Conservation (phyloP, 2,888 invertebrate genomes). For the Odontocolon sp. region DNA sequence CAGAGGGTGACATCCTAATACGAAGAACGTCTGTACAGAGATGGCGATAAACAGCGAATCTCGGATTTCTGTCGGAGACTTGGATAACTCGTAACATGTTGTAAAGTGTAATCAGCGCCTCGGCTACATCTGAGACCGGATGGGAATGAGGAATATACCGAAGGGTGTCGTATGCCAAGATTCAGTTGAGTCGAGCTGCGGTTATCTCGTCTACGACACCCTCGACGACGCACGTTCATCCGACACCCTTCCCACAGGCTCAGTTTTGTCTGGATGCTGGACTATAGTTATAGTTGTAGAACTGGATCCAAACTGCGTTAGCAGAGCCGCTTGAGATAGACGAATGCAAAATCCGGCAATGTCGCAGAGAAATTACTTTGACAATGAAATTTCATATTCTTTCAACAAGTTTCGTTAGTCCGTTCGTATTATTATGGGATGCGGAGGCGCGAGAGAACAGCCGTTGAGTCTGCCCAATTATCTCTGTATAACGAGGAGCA, state of each 20-base stretch:
- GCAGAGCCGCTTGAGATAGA: constrained; percentile 3
- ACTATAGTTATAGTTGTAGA: constrained; percentile 10
- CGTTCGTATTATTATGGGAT: constrained; percentile 19
- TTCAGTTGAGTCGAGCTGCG: constrained; percentile 38
- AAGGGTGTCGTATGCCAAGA: constrained; percentile 47
- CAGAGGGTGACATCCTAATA: not conserved
- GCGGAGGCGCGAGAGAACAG: not conserved
- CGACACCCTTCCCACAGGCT: not conserved
- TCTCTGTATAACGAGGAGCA: constrained; percentile 37
- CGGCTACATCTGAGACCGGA: constrained; percentile 60
- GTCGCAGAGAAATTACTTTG: constrained; percentile 34
- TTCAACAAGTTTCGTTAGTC: constrained; percentile 33
- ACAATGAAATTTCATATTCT: constrained; percentile 48
- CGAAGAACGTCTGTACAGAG: not conserved
- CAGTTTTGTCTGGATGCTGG: constrained; percentile 21
- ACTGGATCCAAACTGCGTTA: constrained; percentile 39
- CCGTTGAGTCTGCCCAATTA: constrained; percentile 43
- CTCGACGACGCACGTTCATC: constrained; percentile 47
- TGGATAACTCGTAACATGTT: constrained; percentile 33
- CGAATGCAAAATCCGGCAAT: constrained; percentile 19
- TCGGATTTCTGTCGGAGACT: constrained; percentile 28
- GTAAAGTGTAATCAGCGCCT: constrained; percentile 59
- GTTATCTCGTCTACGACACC: constrained; percentile 61
- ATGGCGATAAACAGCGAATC: constrained; percentile 1
- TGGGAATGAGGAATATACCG: constrained; percentile 50